phyloP scores from a whole-genome alignment of 2,888 invertebrate genomes.

The Nomada flava region DNA sequence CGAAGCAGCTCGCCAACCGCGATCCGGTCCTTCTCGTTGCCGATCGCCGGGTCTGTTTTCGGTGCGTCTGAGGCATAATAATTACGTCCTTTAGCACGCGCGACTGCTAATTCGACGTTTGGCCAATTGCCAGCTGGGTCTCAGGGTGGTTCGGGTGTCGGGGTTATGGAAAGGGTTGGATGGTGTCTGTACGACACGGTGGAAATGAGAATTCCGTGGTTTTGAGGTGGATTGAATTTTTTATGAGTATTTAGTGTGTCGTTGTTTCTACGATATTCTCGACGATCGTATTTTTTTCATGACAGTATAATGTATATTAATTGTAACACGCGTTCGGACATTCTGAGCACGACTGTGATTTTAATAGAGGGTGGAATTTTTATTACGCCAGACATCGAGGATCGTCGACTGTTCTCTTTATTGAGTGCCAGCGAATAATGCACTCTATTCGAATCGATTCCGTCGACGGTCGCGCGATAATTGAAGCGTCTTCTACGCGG shows the following conservation, averaged over 20 bases:
- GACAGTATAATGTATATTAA: too few species aligned
- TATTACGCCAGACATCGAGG: too few species aligned
- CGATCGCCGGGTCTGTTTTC: slow-evolving; percentile 80
- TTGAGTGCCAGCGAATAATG: not conserved
- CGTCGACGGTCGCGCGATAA: not conserved
- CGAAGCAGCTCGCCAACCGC: slow-evolving; percentile 79
- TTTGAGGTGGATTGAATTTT: too few species aligned
- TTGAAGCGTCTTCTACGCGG: not conserved
- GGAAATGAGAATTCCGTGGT: not conserved
- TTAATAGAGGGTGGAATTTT: too few species aligned
- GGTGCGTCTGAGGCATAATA: slow-evolving; percentile 80
- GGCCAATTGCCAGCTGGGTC: slow-evolving; percentile 68
- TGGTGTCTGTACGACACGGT: slow-evolving; percentile 6
- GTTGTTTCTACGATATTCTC: too few species aligned
- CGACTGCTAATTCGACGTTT: slow-evolving; percentile 72
- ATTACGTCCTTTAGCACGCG: slow-evolving; percentile 75
- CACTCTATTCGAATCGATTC: not conserved
- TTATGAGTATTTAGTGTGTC: too few species aligned
- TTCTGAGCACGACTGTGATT: too few species aligned
- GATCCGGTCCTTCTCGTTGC: slow-evolving; percentile 79
- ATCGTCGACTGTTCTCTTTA: too few species aligned
- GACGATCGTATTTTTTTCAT: too few species aligned
- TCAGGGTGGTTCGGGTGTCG: not conserved
- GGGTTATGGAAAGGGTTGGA: not conserved
- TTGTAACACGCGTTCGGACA: too few species aligned